Percentiles rank a stretch among this genome's conserved stretches.
These are phyloP conservation scores for Cancer borealis DNA, from an alignment of 2,888 invertebrate genomes.

Conservation along the genomic window DNA sequence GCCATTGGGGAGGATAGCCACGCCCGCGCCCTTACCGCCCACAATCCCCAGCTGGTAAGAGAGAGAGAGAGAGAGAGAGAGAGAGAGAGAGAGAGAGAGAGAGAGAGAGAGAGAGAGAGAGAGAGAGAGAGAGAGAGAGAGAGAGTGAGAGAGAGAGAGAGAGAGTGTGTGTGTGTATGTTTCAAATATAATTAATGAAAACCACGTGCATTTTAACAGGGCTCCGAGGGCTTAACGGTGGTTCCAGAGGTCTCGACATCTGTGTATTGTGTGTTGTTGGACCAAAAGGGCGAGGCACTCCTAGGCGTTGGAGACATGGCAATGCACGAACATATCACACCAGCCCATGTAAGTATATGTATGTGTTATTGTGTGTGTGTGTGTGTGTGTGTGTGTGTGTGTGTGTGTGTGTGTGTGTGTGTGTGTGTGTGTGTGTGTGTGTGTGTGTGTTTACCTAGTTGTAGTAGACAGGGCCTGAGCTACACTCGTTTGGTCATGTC, in stretches of 20 bases:
- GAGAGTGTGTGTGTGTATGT: neutral
- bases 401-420: no score
- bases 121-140: neutral
- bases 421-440: no score
- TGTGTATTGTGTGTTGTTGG: constrained; percentile 88
- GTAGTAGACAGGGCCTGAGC: no score
- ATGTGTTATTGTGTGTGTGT: neutral
- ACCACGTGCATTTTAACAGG: constrained; percentile 77
- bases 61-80: neutral
- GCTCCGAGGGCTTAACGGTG: constrained; percentile 79
- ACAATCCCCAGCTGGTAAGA: constrained; percentile 79
- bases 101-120: constrained; percentile 36
- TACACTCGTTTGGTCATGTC: no score
- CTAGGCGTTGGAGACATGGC: constrained; percentile 92
- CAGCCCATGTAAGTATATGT: constrained; percentile 83
- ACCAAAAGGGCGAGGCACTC: constrained; percentile 87
- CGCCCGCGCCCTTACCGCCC: constrained; percentile 79
- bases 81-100: constrained; percentile 44
- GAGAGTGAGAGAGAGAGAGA: neutral
- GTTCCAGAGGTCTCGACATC: constrained; percentile 83
- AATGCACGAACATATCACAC: constrained; percentile 86
- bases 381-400: no score
- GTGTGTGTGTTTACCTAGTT: no score
- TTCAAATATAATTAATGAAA: neutral
- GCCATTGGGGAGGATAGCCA: constrained; percentile 87